Evolutionary conservation across 2,113 vertebrate genomes (phyloP).

Genomic region (Rhinolophus ferrumequinum): DNA sequence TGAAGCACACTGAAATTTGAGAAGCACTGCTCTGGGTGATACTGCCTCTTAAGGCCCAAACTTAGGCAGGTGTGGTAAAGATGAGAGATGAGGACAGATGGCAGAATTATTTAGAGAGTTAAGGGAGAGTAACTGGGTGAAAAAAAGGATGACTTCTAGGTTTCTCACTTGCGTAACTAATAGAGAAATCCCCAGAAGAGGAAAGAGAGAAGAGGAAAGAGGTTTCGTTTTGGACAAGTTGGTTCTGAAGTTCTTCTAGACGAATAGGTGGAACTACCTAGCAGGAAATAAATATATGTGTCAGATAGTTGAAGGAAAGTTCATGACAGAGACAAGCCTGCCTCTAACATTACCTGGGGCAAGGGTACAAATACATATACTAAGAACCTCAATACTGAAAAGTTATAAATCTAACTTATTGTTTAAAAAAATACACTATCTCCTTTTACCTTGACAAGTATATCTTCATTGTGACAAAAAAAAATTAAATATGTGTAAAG

Average conservation of each 20-base stretch:
- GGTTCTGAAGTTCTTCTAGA: background rate
- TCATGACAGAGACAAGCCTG: background rate
- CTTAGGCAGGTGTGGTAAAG: background rate
- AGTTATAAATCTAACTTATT: background rate
- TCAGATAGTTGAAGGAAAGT: background rate
- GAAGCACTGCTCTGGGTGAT: background rate
- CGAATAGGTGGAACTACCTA: background rate
- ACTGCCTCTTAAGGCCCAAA: background rate
- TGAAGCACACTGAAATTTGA: background rate
- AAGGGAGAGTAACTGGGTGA: background rate
- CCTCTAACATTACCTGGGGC: background rate
- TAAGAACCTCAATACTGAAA: background rate
- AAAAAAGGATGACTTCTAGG: background rate
- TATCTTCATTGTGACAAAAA: background rate
- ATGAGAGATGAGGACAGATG: no score
- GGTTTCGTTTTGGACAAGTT: background rate
- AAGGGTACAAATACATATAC: background rate
- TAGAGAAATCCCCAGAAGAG: background rate
- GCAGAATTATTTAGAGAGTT: background rate
- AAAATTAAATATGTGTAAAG: background rate
- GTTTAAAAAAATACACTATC: background rate
- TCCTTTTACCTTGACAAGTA: background rate
- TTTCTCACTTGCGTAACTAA: background rate
- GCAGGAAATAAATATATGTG: background rate
- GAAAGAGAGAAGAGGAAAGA: background rate